Conservation (phyloP, 2,888 invertebrate genomes). For the Ferrisia virgata region DNA sequence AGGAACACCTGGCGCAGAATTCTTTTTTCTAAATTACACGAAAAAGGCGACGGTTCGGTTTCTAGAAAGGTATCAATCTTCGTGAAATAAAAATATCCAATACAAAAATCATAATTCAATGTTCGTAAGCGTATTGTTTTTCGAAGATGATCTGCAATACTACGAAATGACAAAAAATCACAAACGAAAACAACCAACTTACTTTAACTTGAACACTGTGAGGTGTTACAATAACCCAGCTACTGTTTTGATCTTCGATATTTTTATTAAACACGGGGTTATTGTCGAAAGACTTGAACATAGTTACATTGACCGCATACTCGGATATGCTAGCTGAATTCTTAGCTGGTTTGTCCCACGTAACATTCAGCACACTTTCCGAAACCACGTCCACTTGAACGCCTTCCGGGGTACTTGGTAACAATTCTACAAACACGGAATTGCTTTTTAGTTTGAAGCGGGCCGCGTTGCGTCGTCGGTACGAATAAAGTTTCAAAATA, state of each 20-base stretch:
- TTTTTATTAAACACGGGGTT: slow-evolving; percentile 43
- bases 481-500: not conserved
- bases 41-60: too few species aligned
- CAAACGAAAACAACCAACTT: not conserved
- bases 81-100: too few species aligned
- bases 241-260: slow-evolving; percentile 50
- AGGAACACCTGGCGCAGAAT: too few species aligned
- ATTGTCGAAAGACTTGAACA: slow-evolving; percentile 65
- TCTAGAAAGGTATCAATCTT: too few species aligned
- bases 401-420: slow-evolving; percentile 72
- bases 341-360: slow-evolving; percentile 67
- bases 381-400: slow-evolving; percentile 70
- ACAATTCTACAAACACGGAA: slow-evolving; percentile 59
- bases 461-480: not conserved
- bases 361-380: slow-evolving; percentile 68
- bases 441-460: not conserved
- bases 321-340: slow-evolving; percentile 65
- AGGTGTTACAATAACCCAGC: slow-evolving; percentile 52
- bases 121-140: too few species aligned
- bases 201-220: slow-evolving; percentile 56
- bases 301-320: slow-evolving; percentile 70
- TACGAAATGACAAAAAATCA: too few species aligned
- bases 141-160: too few species aligned
- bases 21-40: too few species aligned
- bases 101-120: too few species aligned